Conservation (phyloP, 2,797 vertebrate genomes). For the Gambusia yucatana region DNA sequence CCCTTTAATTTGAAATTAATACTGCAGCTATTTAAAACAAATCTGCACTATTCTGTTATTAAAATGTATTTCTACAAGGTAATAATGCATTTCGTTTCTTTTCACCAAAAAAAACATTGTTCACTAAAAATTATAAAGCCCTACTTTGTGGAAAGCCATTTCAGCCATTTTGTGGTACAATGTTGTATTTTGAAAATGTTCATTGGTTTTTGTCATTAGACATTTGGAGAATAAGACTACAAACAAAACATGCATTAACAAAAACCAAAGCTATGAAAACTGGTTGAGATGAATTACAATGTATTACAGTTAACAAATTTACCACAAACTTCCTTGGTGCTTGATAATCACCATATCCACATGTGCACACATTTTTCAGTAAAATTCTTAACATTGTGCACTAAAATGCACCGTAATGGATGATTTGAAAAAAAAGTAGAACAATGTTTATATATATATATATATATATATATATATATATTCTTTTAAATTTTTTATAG, state of each 20-base stretch:
- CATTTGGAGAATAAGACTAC: neutral
- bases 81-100: neutral
- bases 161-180: neutral
- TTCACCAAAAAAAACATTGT: neutral
- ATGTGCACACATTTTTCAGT: neutral
- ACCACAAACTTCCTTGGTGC: neutral
- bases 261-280: neutral
- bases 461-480: no score
- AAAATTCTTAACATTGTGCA: neutral
- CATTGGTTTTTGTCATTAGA: neutral
- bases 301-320: neutral
- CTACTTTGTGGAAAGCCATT: no score
- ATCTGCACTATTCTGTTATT: neutral
- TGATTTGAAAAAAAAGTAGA: no score
- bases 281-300: neutral
- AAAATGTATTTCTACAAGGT: neutral
- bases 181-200: neutral
- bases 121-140: no score
- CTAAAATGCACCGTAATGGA: neutral
- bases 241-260: neutral
- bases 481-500: no score
- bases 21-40: neutral
- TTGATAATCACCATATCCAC: neutral
- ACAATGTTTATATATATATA: no score
- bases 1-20: neutral